phyloP scores from a whole-genome alignment of 2,113 vertebrate species.

The Ia io region DNA sequence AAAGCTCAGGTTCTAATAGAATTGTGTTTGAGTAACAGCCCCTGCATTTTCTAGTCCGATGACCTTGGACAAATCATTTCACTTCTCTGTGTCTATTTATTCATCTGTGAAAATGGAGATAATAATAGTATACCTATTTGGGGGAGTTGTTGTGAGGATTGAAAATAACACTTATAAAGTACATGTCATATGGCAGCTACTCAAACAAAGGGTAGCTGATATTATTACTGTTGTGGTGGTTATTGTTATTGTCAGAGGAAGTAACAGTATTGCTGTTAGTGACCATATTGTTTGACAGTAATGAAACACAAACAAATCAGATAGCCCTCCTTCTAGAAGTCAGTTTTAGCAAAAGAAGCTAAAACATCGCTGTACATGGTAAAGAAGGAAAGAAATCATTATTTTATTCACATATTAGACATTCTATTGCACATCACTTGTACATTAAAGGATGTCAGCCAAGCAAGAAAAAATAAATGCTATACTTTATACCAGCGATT shows the following conservation, averaged over 20 bases:
- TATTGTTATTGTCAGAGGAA: neutral
- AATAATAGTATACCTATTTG: neutral
- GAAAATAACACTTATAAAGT: neutral
- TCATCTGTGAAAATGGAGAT: neutral
- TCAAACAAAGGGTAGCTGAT: neutral
- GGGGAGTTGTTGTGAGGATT: neutral
- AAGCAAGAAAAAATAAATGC: slow-evolving; percentile 6
- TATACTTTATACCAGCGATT: neutral
- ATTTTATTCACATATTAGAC: neutral
- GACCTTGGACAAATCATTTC: neutral
- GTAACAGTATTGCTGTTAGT: neutral
- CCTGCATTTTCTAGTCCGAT: neutral
- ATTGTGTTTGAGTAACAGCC: neutral
- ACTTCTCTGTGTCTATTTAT: neutral
- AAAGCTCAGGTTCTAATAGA: neutral
- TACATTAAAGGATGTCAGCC: neutral
- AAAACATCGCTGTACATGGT: neutral
- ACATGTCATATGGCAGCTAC: neutral
- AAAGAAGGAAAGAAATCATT: slow-evolving; percentile 1
- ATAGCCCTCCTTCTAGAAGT: neutral
- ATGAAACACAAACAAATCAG: slow-evolving; percentile 10
- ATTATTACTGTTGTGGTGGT: neutral
- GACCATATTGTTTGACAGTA: neutral
- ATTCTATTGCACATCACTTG: neutral
- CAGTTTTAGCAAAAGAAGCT: slow-evolving; percentile 32